Conservation (phyloP, 2,888 invertebrate species). For the Lasioglossum zephyrum region DNA sequence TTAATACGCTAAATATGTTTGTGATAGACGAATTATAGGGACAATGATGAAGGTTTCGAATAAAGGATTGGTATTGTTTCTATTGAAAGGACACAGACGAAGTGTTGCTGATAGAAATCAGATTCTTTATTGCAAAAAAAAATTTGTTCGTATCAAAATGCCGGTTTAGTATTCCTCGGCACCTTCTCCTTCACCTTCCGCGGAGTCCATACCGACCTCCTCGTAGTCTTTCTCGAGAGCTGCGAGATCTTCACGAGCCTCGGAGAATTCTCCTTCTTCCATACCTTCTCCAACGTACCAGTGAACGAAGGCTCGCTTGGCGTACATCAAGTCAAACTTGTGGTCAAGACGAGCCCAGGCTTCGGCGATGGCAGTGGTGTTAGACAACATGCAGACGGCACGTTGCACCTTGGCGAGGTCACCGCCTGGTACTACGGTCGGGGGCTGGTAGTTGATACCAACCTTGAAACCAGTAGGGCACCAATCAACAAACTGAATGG, state of each 20-base stretch:
- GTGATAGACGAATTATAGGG: background rate
- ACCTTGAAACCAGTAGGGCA: constrained; percentile 93
- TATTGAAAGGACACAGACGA: constrained; percentile 7
- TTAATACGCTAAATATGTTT: background rate
- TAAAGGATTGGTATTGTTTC: background rate
- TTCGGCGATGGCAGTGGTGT: constrained; percentile 98
- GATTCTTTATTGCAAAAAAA: constrained; percentile 60
- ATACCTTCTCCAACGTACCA: constrained; percentile 96
- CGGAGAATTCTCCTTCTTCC: constrained; percentile 95
- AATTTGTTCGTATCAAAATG: constrained; percentile 35
- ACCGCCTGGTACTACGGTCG: constrained; percentile 97
- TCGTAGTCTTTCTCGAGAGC: constrained; percentile 90
- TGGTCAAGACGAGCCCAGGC: constrained; percentile 98
- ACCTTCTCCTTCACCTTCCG: constrained; percentile 85
- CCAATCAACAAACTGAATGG: constrained; percentile 97
- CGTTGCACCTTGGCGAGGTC: constrained; percentile 98
- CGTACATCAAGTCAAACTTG: constrained; percentile 98
- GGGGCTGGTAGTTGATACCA: constrained; percentile 97
- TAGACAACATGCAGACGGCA: constrained; percentile 99
- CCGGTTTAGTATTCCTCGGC: constrained; percentile 78
- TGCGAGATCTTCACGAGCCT: constrained; percentile 90
- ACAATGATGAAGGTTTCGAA: background rate
- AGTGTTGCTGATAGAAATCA: constrained; percentile 32
- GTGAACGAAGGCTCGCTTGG: constrained; percentile 98
- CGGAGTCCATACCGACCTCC: constrained; percentile 89